These are phyloP conservation scores for Ophiothrix spiculata DNA, from an alignment of 35 echinoderm and acorn worm species.

Conservation along the genomic window DNA sequence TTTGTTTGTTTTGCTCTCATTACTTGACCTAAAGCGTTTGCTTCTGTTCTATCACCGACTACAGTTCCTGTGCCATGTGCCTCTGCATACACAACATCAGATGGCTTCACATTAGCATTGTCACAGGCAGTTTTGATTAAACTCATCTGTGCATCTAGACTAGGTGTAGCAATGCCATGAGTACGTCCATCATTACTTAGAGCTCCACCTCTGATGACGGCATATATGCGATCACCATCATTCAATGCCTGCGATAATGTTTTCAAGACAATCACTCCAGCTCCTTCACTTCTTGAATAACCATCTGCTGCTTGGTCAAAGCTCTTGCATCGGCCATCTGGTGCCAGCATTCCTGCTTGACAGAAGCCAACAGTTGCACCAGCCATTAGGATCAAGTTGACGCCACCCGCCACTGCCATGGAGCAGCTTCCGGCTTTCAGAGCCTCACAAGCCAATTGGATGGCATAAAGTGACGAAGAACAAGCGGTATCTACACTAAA, in stretches of 20 bases:
- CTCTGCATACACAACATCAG: constrained; percentile 26
- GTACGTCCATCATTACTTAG: constrained; percentile 49
- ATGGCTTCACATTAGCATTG: constrained; percentile 18
- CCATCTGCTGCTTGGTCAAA: constrained; percentile 45
- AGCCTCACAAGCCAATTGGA: constrained; percentile 42
- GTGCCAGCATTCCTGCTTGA: constrained; percentile 44
- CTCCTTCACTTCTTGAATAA: constrained; percentile 41
- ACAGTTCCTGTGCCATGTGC: constrained; percentile 44
- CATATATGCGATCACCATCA: constrained; percentile 50
- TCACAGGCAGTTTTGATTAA: constrained; percentile 8
- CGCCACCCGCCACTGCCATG: constrained; percentile 35
- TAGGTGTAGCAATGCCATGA: constrained; percentile 38
- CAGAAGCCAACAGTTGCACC: constrained; percentile 25
- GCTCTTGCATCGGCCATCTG: constrained; percentile 49
- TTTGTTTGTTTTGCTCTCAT: constrained; percentile 32
- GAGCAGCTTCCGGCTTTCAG: constrained; percentile 17
- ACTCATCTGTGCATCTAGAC: constrained; percentile 36
- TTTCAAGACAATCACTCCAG: constrained; percentile 42
- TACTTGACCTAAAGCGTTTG: constrained; percentile 17
- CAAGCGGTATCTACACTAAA: constrained; percentile 42
- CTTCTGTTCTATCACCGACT: constrained; percentile 45
- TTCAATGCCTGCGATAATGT: neutral
- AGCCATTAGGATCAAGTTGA: constrained; percentile 32
- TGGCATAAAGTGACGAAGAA: constrained; percentile 49
- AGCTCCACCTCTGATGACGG: constrained; percentile 41